Percentiles rank a stretch among this genome's conserved stretches.
Conservation (phyloP, 2,113 vertebrate species). For the Sigmodon hispidus region DNA sequence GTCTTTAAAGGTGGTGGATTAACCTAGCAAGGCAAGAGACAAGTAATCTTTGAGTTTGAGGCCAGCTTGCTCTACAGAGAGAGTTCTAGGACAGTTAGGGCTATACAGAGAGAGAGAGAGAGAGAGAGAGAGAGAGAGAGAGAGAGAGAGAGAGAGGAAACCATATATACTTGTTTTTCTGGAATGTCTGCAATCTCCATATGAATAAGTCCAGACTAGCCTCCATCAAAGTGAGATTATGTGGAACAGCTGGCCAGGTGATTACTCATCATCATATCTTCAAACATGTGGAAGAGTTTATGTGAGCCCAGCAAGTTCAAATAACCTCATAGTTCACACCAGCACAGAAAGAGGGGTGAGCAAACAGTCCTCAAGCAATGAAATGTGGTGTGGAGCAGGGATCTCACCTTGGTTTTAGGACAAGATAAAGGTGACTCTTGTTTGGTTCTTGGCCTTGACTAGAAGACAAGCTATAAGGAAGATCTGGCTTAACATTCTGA, state of each 20-base stretch:
- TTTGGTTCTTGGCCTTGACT: neutral
- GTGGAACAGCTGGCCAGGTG: neutral
- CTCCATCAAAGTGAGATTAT: neutral
- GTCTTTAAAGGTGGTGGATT: neutral
- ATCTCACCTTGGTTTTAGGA: neutral
- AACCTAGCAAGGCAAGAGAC: neutral
- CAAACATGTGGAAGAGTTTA: neutral
- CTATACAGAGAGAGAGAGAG: neutral
- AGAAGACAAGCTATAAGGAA: neutral
- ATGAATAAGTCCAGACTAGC: neutral
- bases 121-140: no score
- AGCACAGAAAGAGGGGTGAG: neutral
- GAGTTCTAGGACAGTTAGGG: neutral
- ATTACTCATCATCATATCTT: neutral
- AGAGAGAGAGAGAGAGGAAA: no score
- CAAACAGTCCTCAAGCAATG: neutral
- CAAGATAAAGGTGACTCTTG: neutral
- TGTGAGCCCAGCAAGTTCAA: neutral
- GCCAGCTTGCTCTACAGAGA: neutral
- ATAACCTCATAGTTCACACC: neutral
- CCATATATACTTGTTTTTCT: neutral
- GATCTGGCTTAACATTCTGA: neutral
- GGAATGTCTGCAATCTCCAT: neutral
- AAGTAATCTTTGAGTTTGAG: neutral
- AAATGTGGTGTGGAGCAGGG: neutral